Percentiles rank a stretch among this genome's conserved stretches.
Conservation (phyloP, 2,888 invertebrate species). For the Myopa tessellatipennis region DNA sequence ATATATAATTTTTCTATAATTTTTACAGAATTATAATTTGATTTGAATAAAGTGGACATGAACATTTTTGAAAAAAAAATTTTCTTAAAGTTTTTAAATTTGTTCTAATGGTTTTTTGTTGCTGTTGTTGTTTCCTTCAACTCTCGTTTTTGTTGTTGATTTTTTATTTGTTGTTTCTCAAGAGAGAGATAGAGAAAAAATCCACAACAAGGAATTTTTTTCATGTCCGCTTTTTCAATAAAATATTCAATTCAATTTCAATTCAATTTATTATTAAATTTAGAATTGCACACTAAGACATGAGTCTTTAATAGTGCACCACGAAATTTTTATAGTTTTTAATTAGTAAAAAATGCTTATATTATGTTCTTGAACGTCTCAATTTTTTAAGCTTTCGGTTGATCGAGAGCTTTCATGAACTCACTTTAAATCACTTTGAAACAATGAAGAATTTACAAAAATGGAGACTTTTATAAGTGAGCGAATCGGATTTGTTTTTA, state of each 20-base stretch:
- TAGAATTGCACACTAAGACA: conserved; percentile 30
- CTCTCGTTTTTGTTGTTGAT: not conserved
- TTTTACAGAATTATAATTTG: conserved; percentile 28
- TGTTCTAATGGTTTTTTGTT: conserved; percentile 29
- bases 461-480: too few relatives aligned
- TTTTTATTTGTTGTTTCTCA: not conserved
- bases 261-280: not conserved
- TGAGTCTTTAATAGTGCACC: too few relatives aligned
- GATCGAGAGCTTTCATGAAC: too few relatives aligned
- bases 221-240: conserved; percentile 36
- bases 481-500: too few relatives aligned
- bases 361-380: too few relatives aligned
- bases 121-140: conserved; percentile 3
- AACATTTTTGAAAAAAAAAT: conserved; percentile 24
- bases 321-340: too few relatives aligned
- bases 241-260: not conserved
- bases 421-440: too few relatives aligned
- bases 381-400: too few relatives aligned
- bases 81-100: conserved; percentile 10
- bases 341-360: too few relatives aligned
- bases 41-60: conserved; percentile 42
- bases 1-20: not conserved
- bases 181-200: too few relatives aligned
- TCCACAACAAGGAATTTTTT: conserved; percentile 27
- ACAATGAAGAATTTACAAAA: too few relatives aligned